These are phyloP conservation scores for Agraylea sexmaculata DNA, from an alignment of 1,140 invertebrate genomes.

Conservation along the genomic window DNA sequence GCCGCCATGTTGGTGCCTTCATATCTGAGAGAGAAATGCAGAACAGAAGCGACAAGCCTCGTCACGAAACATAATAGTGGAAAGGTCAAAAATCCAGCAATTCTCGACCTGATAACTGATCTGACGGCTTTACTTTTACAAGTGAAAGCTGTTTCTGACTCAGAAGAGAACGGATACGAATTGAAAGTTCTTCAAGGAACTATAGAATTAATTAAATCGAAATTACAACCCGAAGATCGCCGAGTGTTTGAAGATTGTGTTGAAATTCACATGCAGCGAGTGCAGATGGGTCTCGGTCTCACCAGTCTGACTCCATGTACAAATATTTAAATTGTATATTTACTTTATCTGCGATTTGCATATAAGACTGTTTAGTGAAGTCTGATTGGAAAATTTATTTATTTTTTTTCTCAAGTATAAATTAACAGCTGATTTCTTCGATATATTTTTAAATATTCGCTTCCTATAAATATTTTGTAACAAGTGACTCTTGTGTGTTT, in stretches of 20 bases:
- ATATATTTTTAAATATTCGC: too few species aligned
- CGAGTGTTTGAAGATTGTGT: constrained; percentile 80
- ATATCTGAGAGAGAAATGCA: constrained; percentile 75
- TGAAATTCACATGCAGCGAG: constrained; percentile 86
- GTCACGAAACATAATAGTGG: constrained; percentile 63
- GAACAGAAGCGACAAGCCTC: constrained; percentile 69
- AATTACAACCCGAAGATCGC: constrained; percentile 65
- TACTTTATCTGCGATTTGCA: too few species aligned
- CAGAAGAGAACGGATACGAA: constrained; percentile 83
- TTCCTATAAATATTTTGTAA: too few species aligned
- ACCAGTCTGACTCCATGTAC: constrained; percentile 8
- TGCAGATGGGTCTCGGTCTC: constrained; percentile 71
- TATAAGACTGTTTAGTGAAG: too few species aligned
- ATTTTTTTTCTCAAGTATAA: too few species aligned
- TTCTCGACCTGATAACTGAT: constrained; percentile 73
- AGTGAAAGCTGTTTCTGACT: constrained; percentile 83
- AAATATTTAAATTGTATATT: too few species aligned
- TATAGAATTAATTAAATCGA: constrained; percentile 75
- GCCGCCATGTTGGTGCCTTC: constrained; percentile 78
- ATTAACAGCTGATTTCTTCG: too few species aligned
- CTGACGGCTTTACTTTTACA: constrained; percentile 86
- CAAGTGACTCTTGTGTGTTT: too few species aligned
- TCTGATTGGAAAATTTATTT: too few species aligned
- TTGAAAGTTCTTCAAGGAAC: constrained; percentile 87
- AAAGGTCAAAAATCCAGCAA: constrained; percentile 43